Evolutionary conservation across 2,888 invertebrate species (phyloP).

Genomic region (Meta bourneti): DNA sequence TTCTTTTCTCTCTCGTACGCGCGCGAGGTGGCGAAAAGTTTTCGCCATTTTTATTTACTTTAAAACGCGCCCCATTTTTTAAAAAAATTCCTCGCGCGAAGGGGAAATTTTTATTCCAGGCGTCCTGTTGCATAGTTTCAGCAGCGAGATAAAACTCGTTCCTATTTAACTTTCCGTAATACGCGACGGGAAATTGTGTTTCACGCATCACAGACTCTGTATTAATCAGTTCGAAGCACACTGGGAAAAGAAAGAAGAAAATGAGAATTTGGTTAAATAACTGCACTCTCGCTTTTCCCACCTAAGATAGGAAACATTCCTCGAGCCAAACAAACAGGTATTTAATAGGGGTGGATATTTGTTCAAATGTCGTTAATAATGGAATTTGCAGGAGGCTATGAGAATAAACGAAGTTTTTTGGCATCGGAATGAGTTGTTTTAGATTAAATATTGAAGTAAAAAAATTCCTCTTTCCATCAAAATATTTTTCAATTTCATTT

Average conservation of each 20-base stretch:
- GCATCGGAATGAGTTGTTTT: neutral
- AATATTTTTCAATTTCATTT: neutral
- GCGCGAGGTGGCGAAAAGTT: conserved; percentile 48
- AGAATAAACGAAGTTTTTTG: conserved; percentile 6
- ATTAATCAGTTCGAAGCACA: conserved; percentile 45
- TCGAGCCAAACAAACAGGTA: conserved; percentile 27
- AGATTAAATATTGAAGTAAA: neutral
- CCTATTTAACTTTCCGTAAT: conserved; percentile 44
- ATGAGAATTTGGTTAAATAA: conserved; percentile 36
- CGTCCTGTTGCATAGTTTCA: conserved; percentile 70
- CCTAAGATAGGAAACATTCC: neutral
- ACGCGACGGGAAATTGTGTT: neutral
- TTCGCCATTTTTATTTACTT: conserved; percentile 73
- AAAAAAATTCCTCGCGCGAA: neutral
- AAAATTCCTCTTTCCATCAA: neutral
- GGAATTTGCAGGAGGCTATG: neutral
- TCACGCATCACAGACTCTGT: conserved; percentile 28
- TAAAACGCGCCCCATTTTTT: conserved; percentile 27
- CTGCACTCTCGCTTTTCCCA: conserved; percentile 10
- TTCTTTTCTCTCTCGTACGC: conserved; percentile 50
- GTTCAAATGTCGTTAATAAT: conserved; percentile 3
- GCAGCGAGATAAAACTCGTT: conserved; percentile 42
- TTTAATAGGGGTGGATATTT: conserved; percentile 39
- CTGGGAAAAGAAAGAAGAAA: conserved; percentile 5
- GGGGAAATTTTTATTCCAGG: conserved; percentile 48